A percentile compares a stretch with the other conserved stretches of the same genome.
Evolutionary conservation across 1,140 invertebrate species (phyloP).

Genomic region (Mya arenaria): DNA sequence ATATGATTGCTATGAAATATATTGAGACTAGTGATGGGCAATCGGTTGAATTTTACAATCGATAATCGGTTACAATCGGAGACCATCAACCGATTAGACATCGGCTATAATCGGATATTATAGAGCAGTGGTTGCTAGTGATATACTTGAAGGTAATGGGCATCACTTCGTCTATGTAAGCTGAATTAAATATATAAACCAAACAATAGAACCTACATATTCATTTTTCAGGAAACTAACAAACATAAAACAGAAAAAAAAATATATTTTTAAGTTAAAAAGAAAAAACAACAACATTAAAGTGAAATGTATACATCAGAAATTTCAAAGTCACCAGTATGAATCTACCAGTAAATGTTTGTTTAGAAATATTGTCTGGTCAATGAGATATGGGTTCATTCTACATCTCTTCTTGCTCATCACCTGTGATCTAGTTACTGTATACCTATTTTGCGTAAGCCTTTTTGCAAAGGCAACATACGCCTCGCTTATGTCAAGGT

Average conservation of each 20-base stretch:
- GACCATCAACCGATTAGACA: too few relatives aligned
- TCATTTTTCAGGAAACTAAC: background rate
- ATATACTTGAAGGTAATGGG: background rate
- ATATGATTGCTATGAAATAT: too few relatives aligned
- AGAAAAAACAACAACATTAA: background rate
- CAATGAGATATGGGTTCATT: background rate
- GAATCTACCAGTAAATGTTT: background rate
- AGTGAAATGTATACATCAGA: background rate
- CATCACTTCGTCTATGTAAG: background rate
- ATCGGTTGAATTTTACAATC: too few relatives aligned
- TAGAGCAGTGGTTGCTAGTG: background rate
- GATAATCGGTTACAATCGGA: too few relatives aligned
- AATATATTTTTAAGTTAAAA: background rate
- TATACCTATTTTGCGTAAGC: background rate
- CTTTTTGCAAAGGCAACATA: too few relatives aligned
- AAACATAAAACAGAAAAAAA: background rate
- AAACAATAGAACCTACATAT: background rate
- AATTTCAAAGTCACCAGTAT: background rate
- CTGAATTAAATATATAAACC: background rate
- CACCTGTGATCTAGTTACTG: background rate
- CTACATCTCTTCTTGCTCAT: background rate
- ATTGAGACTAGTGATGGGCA: too few relatives aligned
- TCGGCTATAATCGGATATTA: too few relatives aligned
- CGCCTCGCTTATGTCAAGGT: too few relatives aligned
- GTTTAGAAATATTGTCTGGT: background rate